Evolutionary conservation across 2,797 vertebrate species (phyloP), one percentile per base, ranked within the genome.

Genomic region (Lophius americanus): DNA sequence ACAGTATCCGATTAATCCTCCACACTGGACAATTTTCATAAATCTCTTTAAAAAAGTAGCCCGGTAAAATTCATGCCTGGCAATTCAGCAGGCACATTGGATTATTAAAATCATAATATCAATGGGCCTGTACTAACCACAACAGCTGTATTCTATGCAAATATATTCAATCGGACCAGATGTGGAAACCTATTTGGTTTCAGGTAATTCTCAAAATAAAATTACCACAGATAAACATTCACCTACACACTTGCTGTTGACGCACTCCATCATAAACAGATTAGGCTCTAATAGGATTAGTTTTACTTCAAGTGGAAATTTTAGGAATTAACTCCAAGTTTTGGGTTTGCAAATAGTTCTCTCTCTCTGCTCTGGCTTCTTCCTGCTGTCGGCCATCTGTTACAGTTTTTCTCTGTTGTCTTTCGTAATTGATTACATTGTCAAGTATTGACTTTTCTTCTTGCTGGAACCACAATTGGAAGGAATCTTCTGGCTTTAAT

Each of bases 241-340:
- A 63, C 88, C 84, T 84, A 88, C 88, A 87, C 83, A 77, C 76
- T 75, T 74, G 75, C 49, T 60, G 82, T 64, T 85, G 82, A 85
- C 81, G 77, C 73, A 81, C 83, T 82, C 78, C 79, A 73, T 73
- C 74, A 62, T 72, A 78, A 69, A 64, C 63, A 87, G 78, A 89
- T 86, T 82, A 86, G 39, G 60, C 60, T 64, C 57, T 75, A 85
- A 85, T 70, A 72, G 73, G 80, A 84, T 84, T 13, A 13, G 81
- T 70, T 81, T 59, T 68, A 84, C 84, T 73, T 84, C 38, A 76
- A 78, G 43, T 71, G 12, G 46, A 82, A 77, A 76, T 70, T 68
- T 69, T 54, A 54, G 54, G 64, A 54, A 41, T 51, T 56, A 77
- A 60, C 60, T 80, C 65, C 62, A 68, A 71, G 33, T 79, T 85